Evolutionary conservation across 1,140 invertebrate species (phyloP).

Genomic region (Drosophila obscura): DNA sequence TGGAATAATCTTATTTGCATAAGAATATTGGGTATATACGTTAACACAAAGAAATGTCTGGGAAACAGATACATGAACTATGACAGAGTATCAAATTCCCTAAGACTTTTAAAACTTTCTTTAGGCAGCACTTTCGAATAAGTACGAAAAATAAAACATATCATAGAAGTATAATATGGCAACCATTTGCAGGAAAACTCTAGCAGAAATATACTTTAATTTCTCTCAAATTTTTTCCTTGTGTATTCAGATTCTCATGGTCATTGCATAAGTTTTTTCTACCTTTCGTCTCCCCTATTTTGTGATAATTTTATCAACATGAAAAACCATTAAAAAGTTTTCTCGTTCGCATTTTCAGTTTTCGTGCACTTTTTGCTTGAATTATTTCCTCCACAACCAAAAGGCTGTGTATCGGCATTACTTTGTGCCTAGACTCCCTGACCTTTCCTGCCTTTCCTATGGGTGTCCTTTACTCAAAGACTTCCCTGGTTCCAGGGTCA

Average conservation of each 20-base stretch:
- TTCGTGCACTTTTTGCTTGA: slow-evolving; percentile 48
- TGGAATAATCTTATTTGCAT: background rate
- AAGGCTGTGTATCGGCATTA: slow-evolving; percentile 42
- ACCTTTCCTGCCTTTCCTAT: slow-evolving; percentile 19
- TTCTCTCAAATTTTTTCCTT: background rate
- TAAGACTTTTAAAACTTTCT: too few species aligned
- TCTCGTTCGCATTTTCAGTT: slow-evolving; percentile 52
- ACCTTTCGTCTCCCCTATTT: slow-evolving; percentile 4
- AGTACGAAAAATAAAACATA: too few species aligned
- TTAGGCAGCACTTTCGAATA: too few species aligned
- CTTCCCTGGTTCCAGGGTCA: slow-evolving; percentile 48
- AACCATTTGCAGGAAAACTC: too few species aligned
- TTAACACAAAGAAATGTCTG: too few species aligned
- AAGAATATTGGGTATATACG: too few species aligned
- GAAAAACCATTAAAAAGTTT: slow-evolving; percentile 82
- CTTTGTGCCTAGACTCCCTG: slow-evolving; percentile 21
- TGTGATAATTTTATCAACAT: slow-evolving; percentile 73
- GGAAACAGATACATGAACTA: too few species aligned
- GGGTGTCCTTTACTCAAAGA: slow-evolving; percentile 44
- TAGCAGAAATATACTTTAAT: background rate
- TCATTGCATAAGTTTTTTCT: background rate
- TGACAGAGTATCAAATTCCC: too few species aligned
- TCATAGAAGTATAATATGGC: too few species aligned
- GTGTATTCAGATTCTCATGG: slow-evolving; percentile 11
- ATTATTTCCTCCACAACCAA: slow-evolving; percentile 39